Evolutionary conservation across 2,797 vertebrate species (phyloP).

Genomic region (Chloroceryle inda): DNA sequence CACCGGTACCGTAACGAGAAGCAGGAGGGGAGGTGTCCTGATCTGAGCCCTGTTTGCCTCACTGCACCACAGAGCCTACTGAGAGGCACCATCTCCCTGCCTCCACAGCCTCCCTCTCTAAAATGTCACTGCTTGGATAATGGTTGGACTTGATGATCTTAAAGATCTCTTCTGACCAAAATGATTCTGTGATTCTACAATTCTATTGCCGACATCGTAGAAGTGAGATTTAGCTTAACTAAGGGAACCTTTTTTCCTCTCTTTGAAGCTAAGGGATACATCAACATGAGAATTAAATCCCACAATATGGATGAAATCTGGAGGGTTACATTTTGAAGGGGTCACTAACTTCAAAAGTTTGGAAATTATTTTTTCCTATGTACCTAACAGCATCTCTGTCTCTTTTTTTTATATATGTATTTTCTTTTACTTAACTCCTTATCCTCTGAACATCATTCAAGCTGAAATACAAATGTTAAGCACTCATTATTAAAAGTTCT

Average conservation of each 20-base stretch:
- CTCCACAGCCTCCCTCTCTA: background rate
- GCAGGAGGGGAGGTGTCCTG: background rate
- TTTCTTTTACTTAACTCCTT: background rate
- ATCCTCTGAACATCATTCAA: background rate
- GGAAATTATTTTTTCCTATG: background rate
- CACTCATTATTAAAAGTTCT: background rate
- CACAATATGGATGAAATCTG: background rate
- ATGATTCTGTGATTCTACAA: background rate
- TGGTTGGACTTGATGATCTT: background rate
- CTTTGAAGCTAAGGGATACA: background rate
- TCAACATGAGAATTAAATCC: background rate
- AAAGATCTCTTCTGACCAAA: background rate
- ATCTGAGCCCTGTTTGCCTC: rapidly evolving
- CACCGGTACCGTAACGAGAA: rapidly evolving
- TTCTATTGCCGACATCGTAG: rapidly evolving
- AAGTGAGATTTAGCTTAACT: background rate
- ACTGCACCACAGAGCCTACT: rapidly evolving
- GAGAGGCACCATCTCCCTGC: background rate
- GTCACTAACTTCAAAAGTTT: background rate
- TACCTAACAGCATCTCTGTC: background rate
- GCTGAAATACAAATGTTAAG: background rate
- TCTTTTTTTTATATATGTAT: background rate
- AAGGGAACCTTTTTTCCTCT: rapidly evolving
- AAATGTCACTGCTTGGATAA: background rate
- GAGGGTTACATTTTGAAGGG: background rate